Evolutionary conservation across 2,888 invertebrate genomes (phyloP).

Genomic region (Melanotus villosus): DNA sequence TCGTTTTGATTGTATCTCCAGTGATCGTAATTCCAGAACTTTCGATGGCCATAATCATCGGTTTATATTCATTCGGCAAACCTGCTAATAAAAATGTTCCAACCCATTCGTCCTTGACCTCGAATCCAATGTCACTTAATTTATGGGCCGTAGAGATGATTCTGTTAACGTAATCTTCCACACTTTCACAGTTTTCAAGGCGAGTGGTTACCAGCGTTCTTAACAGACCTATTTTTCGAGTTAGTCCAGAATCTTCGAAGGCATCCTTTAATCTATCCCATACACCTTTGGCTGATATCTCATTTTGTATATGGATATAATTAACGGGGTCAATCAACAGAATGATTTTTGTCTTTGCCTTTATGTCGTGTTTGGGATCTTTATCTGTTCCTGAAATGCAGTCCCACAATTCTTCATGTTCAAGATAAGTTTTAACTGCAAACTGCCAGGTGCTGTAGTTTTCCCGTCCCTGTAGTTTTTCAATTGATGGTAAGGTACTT

Average conservation of each 20-base stretch:
- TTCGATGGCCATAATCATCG: conserved; percentile 56
- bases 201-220: conserved; percentile 48
- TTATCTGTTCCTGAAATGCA: not conserved
- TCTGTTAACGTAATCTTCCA: conserved; percentile 55
- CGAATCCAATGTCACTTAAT: conserved; percentile 51
- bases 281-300: conserved; percentile 49
- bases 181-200: conserved; percentile 50
- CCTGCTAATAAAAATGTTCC: conserved; percentile 56
- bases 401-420: not conserved
- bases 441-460: not conserved
- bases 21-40: conserved; percentile 53
- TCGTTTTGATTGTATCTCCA: conserved; percentile 54
- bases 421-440: not conserved
- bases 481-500: not conserved
- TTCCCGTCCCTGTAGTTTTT: not conserved
- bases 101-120: conserved; percentile 54
- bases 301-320: conserved; percentile 52
- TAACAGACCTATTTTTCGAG: conserved; percentile 54
- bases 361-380: not conserved
- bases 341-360: conserved; percentile 34
- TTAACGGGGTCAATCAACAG: conserved; percentile 48
- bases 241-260: conserved; percentile 55
- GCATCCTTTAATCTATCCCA: conserved; percentile 51
- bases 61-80: too few species aligned
- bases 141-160: conserved; percentile 54